Conservation (phyloP, 2,113 vertebrate genomes). For the Acinonyx jubatus region DNA sequence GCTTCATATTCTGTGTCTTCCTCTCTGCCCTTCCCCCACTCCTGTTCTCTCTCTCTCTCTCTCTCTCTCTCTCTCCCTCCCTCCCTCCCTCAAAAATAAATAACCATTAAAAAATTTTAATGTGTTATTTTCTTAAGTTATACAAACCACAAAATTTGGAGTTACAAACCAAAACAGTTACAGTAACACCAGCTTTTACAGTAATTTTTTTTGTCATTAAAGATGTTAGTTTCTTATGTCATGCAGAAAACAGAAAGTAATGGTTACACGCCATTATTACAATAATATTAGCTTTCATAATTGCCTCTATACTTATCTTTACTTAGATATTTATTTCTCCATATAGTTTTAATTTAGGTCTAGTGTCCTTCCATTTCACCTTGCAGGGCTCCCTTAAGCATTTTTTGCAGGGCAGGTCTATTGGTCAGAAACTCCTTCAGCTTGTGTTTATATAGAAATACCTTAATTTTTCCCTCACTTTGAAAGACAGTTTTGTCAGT, state of each 20-base stretch:
- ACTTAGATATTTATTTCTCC: not conserved
- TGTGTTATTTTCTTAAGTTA: not conserved
- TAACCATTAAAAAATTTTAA: not conserved
- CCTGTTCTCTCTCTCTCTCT: no score
- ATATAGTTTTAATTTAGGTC: not conserved
- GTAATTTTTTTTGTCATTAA: not conserved
- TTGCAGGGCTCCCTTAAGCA: not conserved
- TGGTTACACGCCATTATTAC: not conserved
- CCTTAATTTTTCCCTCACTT: not conserved
- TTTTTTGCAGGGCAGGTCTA: not conserved
- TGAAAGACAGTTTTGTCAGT: not conserved
- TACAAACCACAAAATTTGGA: not conserved
- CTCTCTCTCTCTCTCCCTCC: no score
- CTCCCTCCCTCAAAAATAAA: not conserved
- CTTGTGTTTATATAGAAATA: not conserved
- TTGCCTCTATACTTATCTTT: not conserved
- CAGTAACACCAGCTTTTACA: not conserved
- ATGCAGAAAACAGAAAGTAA: not conserved
- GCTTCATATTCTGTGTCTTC: no score
- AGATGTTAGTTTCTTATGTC: not conserved
- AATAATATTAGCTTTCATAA: not conserved
- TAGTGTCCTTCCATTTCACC: not conserved
- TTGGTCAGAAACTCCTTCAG: not conserved
- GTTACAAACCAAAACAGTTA: not conserved
- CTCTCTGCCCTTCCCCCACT: no score